phyloP scores from a whole-genome alignment of 2,113 vertebrate genomes.

The Rhegmatorhina hoffmannsi region DNA sequence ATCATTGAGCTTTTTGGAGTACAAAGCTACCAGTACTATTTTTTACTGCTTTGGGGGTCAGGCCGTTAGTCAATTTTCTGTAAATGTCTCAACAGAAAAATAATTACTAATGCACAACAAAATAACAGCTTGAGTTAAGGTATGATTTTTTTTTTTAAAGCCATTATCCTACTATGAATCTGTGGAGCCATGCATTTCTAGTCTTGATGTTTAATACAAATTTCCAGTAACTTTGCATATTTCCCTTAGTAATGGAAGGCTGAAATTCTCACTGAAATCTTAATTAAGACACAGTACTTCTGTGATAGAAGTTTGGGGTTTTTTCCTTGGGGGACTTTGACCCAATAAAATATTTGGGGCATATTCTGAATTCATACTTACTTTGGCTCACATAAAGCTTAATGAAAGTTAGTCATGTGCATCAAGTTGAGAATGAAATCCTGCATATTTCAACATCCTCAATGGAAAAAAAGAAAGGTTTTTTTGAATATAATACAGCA shows the following conservation, averaged over 20 bases:
- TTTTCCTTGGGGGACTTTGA: not conserved
- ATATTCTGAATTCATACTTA: not conserved
- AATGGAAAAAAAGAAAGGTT: conserved; percentile 14
- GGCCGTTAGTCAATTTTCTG: not conserved
- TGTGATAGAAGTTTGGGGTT: not conserved
- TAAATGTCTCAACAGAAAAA: not conserved
- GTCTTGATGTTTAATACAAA: not conserved
- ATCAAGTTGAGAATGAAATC: not conserved
- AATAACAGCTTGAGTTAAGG: not conserved
- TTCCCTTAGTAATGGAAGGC: not conserved
- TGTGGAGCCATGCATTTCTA: not conserved
- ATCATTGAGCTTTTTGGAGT: not conserved
- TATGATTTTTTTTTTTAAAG: not conserved
- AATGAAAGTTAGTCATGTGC: not conserved
- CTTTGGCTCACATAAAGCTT: not conserved
- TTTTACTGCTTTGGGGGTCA: not conserved
- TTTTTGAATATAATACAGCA: conserved; percentile 42
- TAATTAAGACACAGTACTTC: not conserved
- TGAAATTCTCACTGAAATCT: not conserved
- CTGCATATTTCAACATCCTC: not conserved
- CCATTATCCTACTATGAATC: not conserved
- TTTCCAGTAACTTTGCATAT: not conserved
- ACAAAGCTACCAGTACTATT: not conserved
- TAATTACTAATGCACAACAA: not conserved
- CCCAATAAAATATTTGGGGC: not conserved